phyloP scores from a whole-genome alignment of 2,113 vertebrate species.

The Coreoperca whiteheadi region DNA sequence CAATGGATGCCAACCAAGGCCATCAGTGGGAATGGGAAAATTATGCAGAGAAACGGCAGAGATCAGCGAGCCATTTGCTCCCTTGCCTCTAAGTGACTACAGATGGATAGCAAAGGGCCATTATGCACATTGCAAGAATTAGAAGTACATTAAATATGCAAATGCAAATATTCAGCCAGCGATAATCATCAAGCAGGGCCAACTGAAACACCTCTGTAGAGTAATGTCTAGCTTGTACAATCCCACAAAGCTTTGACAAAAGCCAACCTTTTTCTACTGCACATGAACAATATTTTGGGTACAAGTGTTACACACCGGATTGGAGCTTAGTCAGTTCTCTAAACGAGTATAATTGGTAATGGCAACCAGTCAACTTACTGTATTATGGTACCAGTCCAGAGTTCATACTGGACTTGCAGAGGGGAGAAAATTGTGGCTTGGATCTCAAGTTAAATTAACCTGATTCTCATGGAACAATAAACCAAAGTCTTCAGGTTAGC shows the following conservation, averaged over 20 bases:
- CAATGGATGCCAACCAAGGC: conserved; percentile 66
- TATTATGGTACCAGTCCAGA: neutral
- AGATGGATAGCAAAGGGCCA: conserved; percentile 67
- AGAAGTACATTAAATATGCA: conserved; percentile 73
- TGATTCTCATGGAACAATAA: too few relatives aligned
- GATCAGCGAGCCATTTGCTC: conserved; percentile 64
- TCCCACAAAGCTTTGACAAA: conserved; percentile 8
- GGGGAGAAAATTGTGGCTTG: neutral
- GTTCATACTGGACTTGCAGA: neutral
- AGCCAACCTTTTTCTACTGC: neutral
- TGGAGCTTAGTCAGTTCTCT: neutral
- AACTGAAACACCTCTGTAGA: conserved; percentile 34
- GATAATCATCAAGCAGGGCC: conserved; percentile 46
- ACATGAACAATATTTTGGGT: neutral
- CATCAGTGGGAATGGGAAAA: conserved; percentile 79
- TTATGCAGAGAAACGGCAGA: conserved; percentile 70
- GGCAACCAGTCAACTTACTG: neutral
- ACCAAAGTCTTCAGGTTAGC: too few relatives aligned
- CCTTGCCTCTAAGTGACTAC: conserved; percentile 67
- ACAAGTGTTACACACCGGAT: neutral
- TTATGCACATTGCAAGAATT: conserved; percentile 77
- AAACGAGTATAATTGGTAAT: neutral
- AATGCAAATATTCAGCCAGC: conserved; percentile 65
- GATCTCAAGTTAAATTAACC: neutral
- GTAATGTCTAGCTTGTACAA: conserved; percentile 26